A percentile compares a stretch with the other conserved stretches of the same genome.
Conservation (phyloP, 1,140 invertebrate species). For the Riptortus pedestris region DNA sequence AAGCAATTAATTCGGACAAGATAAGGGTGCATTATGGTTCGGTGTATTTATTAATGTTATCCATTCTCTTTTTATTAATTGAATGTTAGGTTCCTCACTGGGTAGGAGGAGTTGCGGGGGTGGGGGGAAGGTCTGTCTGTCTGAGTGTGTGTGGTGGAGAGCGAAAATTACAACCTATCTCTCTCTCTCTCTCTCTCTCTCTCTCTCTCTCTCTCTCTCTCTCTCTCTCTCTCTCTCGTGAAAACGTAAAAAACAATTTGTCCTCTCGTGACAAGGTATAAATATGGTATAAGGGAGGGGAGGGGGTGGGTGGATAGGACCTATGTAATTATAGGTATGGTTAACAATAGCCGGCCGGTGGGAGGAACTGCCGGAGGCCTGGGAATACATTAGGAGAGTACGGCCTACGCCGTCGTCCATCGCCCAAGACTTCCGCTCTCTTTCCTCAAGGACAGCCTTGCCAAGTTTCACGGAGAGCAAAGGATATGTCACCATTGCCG, state of each 20-base stretch:
- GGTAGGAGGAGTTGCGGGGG: too few species aligned
- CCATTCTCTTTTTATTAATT: conserved; percentile 4
- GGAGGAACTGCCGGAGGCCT: neutral
- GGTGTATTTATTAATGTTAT: neutral
- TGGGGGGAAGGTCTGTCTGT: neutral
- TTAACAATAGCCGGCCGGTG: conserved; percentile 6
- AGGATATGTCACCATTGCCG: too few species aligned
- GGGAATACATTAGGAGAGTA: conserved; percentile 7
- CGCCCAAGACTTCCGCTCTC: neutral
- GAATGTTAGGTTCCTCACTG: conserved; percentile 1
- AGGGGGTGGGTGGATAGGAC: neutral
- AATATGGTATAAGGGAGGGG: neutral
- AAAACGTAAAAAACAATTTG: conserved; percentile 8
- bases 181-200: too few species aligned
- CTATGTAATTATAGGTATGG: conserved; percentile 14
- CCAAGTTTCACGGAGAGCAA: too few species aligned
- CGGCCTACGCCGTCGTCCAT: conserved; percentile 6
- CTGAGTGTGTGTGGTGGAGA: too few species aligned
- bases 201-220: too few species aligned
- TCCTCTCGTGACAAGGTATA: conserved; percentile 7
- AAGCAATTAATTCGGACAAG: neutral
- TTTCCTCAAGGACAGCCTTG: neutral
- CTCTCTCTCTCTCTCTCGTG: too few species aligned
- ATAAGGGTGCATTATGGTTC: neutral
- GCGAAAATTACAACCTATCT: neutral